Conservation (phyloP, 2,888 invertebrate genomes). For the Anoncus sp. region DNA sequence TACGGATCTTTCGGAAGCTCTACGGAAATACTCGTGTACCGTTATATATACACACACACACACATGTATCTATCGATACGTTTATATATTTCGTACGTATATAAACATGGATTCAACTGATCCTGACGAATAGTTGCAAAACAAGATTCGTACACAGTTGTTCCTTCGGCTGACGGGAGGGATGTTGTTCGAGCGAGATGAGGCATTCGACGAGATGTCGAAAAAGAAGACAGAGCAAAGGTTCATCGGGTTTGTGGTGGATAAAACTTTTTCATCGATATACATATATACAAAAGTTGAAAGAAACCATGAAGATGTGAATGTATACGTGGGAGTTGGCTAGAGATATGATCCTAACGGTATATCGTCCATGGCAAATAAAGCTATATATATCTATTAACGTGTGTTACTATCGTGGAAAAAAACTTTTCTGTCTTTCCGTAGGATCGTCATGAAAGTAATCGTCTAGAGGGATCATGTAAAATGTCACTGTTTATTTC, state of each 20-base stretch:
- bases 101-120: conserved; percentile 42
- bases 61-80: not conserved
- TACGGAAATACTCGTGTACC: conserved; percentile 25
- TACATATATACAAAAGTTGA: conserved; percentile 44
- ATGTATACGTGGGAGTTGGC: conserved; percentile 7
- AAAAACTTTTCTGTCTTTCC: conserved; percentile 67
- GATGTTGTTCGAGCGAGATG: conserved; percentile 48
- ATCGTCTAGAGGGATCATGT: conserved; percentile 49
- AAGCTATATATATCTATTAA: conserved; percentile 77
- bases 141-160: conserved; percentile 46
- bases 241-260: conserved; percentile 9
- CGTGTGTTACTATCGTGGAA: conserved; percentile 68
- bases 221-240: conserved; percentile 25
- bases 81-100: no score
- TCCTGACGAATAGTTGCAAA: conserved; percentile 68
- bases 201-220: conserved; percentile 36
- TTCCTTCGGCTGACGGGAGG: conserved; percentile 15
- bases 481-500: conserved; percentile 55
- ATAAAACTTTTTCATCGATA: conserved; percentile 68
- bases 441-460: conserved; percentile 40
- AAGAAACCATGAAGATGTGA: not conserved
- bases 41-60: not conserved
- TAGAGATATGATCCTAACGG: conserved; percentile 60
- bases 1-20: conserved; percentile 44
- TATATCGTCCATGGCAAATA: conserved; percentile 72